Percentiles rank a stretch among this genome's conserved stretches.
Evolutionary conservation across 1,140 invertebrate genomes (phyloP).

Genomic region (Sarcophaga bullata): DNA sequence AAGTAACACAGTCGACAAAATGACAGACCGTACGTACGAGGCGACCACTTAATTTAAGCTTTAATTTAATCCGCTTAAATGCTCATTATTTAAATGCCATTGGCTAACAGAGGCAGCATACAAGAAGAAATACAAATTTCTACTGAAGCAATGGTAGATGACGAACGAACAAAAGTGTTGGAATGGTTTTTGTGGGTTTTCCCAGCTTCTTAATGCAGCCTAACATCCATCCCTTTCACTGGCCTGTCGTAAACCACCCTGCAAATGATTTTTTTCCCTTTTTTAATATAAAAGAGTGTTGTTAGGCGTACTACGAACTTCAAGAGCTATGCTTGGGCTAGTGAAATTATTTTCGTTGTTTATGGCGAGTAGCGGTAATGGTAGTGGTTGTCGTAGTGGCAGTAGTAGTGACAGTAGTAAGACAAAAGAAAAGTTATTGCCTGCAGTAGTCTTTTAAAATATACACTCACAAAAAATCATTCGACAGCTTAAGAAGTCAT

Average conservation of each 20-base stretch:
- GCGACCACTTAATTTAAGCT: constrained; percentile 39
- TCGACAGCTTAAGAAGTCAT: too few species aligned
- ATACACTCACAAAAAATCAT: not conserved
- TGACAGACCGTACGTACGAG: not conserved
- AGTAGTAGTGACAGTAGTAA: not conserved
- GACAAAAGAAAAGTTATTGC: constrained; percentile 18
- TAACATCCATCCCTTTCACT: not conserved
- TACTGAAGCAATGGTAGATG: not conserved
- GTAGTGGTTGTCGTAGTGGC: not conserved
- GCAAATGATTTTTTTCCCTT: too few species aligned
- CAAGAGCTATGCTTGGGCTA: too few species aligned
- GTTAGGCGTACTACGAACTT: too few species aligned
- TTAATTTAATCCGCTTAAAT: constrained; percentile 41
- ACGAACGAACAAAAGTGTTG: not conserved
- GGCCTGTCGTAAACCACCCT: not conserved
- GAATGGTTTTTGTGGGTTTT: not conserved
- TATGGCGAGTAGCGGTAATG: not conserved
- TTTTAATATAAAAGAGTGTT: too few species aligned
- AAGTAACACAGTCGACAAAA: too few species aligned
- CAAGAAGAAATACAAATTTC: not conserved
- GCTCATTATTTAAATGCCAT: constrained; percentile 39
- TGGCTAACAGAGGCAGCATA: not conserved
- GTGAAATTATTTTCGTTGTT: not conserved
- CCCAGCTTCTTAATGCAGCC: not conserved
- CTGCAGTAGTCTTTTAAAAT: not conserved